These are phyloP conservation scores for Brachystomella parvula DNA, from an alignment of 1,140 invertebrate species.

Conservation along the genomic window DNA sequence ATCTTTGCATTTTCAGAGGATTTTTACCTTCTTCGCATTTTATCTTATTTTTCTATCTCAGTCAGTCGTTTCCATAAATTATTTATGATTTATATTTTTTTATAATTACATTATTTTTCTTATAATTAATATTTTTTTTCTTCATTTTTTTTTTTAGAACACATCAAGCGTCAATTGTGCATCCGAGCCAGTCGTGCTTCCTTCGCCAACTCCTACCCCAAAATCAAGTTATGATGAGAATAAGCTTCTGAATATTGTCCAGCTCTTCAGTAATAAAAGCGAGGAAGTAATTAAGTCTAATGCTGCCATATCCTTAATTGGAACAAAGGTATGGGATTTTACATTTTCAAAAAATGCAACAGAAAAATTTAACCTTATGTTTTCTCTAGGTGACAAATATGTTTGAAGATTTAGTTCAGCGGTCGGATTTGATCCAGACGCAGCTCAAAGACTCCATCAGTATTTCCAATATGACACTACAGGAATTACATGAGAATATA, in stretches of 20 bases:
- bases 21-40: too few relatives aligned
- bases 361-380: too few relatives aligned
- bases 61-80: too few relatives aligned
- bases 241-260: neutral
- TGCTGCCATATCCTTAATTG: neutral
- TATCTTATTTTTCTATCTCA: too few relatives aligned
- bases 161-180: too few relatives aligned
- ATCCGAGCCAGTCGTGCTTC: neutral
- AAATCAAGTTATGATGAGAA: neutral
- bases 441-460: slow-evolving; percentile 26
- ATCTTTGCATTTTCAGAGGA: too few relatives aligned
- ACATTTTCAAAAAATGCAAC: too few relatives aligned
- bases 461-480: slow-evolving; percentile 26
- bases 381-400: slow-evolving; percentile 33
- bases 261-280: slow-evolving; percentile 1
- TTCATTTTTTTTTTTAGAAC: too few relatives aligned
- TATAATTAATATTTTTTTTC: too few relatives aligned
- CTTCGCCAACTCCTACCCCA: neutral
- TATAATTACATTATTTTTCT: too few relatives aligned
- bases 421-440: slow-evolving; percentile 16
- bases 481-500: slow-evolving; percentile 28
- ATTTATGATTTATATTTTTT: too few relatives aligned
- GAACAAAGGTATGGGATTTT: neutral
- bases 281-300: neutral
- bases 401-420: slow-evolving; percentile 34